Evolutionary conservation across 2,888 invertebrate genomes (phyloP).

Genomic region (Volucella inflata): DNA sequence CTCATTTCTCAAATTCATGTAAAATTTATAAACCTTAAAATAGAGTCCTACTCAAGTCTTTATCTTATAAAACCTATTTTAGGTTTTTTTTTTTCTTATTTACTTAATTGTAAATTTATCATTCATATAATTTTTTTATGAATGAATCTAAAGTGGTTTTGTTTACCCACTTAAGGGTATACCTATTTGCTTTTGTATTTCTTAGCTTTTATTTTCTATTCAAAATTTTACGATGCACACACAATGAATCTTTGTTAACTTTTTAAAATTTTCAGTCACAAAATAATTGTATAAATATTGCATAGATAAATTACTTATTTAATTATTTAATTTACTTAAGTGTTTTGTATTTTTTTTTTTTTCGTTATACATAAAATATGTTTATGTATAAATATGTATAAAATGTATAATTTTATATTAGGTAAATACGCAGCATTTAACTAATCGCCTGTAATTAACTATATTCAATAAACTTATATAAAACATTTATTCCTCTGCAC

Average conservation of each 20-base stretch:
- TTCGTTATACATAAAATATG: slow-evolving; percentile 17
- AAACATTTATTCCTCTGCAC: slow-evolving; percentile 73
- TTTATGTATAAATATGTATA: slow-evolving; percentile 52
- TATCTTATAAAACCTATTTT: background rate
- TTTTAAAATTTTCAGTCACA: slow-evolving; percentile 56
- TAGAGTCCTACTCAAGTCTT: slow-evolving; percentile 1
- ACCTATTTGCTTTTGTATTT: no score
- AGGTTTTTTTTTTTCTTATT: no score
- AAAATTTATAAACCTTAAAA: slow-evolving; percentile 1
- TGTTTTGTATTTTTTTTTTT: background rate
- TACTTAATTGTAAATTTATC: no score
- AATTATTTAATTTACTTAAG: background rate
- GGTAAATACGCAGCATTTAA: slow-evolving; percentile 59
- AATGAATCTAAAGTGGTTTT: no score
- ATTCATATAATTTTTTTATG: no score
- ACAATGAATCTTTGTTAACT: slow-evolving; percentile 39
- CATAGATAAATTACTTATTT: slow-evolving; percentile 9
- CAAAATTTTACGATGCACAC: slow-evolving; percentile 22
- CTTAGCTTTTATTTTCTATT: background rate
- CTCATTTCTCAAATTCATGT: background rate
- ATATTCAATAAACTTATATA: slow-evolving; percentile 54
- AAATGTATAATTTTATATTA: slow-evolving; percentile 19
- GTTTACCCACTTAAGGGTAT: no score
- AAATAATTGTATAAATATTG: slow-evolving; percentile 64
- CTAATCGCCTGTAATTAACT: slow-evolving; percentile 77